These are phyloP conservation scores for Sakesphorus luctuosus DNA, from an alignment of 2,113 vertebrate species.

Conservation along the genomic window DNA sequence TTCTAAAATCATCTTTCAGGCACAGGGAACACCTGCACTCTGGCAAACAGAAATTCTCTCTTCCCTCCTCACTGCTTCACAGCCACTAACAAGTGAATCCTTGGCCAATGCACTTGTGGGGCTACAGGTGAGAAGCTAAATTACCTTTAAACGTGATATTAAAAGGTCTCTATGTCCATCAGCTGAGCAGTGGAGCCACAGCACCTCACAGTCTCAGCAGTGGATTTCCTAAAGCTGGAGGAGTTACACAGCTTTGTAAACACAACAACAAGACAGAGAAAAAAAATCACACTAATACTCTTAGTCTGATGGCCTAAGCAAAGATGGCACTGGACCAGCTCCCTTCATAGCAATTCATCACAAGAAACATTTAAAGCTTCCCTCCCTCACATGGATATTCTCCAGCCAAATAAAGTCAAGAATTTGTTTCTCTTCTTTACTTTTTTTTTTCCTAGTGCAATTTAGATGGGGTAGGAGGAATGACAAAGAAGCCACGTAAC, in stretches of 20 bases:
- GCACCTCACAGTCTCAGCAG: background rate
- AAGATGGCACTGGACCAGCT: conserved; percentile 41
- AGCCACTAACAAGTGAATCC: background rate
- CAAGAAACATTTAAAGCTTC: background rate
- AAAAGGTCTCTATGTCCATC: background rate
- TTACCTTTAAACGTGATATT: background rate
- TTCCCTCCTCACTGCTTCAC: background rate
- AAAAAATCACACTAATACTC: background rate
- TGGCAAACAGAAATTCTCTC: background rate
- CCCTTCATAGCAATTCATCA: background rate
- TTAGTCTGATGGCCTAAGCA: background rate
- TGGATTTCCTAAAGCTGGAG: background rate
- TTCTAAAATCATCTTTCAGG: background rate
- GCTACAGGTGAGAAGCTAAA: background rate
- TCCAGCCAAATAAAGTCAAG: conserved; percentile 64
- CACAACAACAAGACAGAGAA: background rate
- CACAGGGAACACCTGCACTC: background rate
- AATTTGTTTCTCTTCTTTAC: conserved; percentile 30
- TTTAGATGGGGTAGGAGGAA: background rate
- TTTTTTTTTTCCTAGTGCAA: background rate
- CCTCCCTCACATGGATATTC: background rate
- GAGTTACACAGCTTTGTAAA: background rate
- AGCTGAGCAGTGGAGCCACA: background rate
- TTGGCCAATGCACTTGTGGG: background rate
- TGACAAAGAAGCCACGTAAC: background rate